Evolutionary conservation across 2,888 invertebrate genomes (phyloP), one percentile per base, ranked within the genome.

Genomic region (Holacanthella duospinosa): DNA sequence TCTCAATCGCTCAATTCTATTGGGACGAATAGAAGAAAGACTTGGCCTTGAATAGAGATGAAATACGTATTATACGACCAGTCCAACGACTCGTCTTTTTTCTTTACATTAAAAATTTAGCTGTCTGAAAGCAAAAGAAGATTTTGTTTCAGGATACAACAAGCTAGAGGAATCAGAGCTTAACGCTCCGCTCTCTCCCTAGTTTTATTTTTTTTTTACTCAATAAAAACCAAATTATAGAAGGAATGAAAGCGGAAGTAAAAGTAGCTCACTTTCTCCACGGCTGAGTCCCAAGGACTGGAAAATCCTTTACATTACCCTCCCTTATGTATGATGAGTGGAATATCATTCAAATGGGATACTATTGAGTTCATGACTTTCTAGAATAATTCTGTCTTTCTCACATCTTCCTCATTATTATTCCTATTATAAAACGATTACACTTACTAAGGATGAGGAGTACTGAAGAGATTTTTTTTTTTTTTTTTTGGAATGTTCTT

Each of bases 151-250:
- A 21, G 19, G n/a, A n/a, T n/a, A n/a, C n/a, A n/a, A n/a, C n/a
- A n/a, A n/a, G n/a, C n/a, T n/a, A n/a, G n/a, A 48, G 48, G 21
- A 48, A 48, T 48, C 48, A 48, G 48, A 48, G 21, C 48, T 48
- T 48, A 21, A 36, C 25, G 43, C 48, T 44, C 55, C 61, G 36
- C 36, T 61, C 55, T 55, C 61, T 63, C 55, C 56, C 53, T 65
- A 54, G 57, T 55, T 57, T 44, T 58, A 59, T 48, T 48, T 4
- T 21, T 21, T 48, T 48, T 21, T 4, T 4, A 48, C 48, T 71
- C 70, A 70, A 71, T 71, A 69, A 69, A n/a, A 70, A 68, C 67
- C 70, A 70, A 71, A 71, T 71, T 70, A 71, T 4, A n/a, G 48
- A 48, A 48, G n/a, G n/a, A 48, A n/a, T 48, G 48, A 48, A 48